Percentiles rank a stretch among this genome's conserved stretches.
Evolutionary conservation across 2,888 invertebrate genomes (phyloP).

Genomic region (Sminthurides aquaticus): DNA sequence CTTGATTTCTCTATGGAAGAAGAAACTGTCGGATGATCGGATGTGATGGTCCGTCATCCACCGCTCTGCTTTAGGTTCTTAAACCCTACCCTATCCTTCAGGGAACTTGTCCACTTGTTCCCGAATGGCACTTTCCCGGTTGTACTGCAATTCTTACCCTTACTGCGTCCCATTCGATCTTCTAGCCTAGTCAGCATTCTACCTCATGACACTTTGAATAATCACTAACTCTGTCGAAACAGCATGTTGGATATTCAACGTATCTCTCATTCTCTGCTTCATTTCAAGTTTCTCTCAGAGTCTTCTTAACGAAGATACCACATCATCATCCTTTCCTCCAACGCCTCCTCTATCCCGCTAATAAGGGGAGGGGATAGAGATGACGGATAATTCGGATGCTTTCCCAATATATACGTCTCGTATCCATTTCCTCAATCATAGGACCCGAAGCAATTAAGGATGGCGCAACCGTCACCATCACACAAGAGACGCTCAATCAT

Average conservation of each 20-base stretch:
- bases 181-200: constrained; percentile 29
- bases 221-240: constrained; percentile 29
- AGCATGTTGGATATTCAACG: constrained; percentile 28
- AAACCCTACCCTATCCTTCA: too few species aligned
- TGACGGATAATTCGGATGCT: background rate
- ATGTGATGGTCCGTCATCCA: too few species aligned
- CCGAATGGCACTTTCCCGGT: too few species aligned
- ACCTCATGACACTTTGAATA: constrained; percentile 30
- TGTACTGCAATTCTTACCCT: too few species aligned
- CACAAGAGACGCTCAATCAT: constrained; percentile 26
- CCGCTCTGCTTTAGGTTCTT: too few species aligned
- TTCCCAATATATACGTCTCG: too few species aligned
- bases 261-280: constrained; percentile 25
- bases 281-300: constrained; percentile 14
- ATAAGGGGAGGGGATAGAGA: background rate
- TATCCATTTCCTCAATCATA: too few species aligned
- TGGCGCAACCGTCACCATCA: background rate
- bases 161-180: too few species aligned
- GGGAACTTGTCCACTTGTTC: too few species aligned
- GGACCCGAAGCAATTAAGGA: constrained; percentile 25
- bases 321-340: background rate
- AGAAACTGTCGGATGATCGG: too few species aligned
- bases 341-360: background rate
- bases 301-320: background rate
- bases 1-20: too few species aligned